Percentiles rank a stretch among this genome's conserved stretches.
phyloP scores from a whole-genome alignment of 2,888 invertebrate species.

The Rutpela maculata region DNA sequence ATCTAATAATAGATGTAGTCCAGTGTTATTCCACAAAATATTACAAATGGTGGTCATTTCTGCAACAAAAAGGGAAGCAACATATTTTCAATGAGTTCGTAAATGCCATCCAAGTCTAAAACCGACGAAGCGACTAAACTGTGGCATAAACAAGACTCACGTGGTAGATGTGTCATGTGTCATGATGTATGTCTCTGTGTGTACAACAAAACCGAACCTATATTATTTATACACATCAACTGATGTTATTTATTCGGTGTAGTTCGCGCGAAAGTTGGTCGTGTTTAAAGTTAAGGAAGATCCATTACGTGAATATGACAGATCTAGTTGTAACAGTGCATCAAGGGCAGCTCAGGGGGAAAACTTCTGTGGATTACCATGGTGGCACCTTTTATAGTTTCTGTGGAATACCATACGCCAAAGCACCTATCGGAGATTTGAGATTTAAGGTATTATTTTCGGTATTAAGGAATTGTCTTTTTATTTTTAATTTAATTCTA shows the following conservation, averaged over 20 bases:
- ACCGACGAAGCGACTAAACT: neutral
- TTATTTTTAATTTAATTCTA: too few relatives aligned
- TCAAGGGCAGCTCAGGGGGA: constrained; percentile 65
- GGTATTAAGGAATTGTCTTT: neutral
- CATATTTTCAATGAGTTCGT: neutral
- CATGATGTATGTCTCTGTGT: neutral
- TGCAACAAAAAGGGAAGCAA: neutral
- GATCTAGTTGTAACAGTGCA: constrained; percentile 56
- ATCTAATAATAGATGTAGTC: neutral
- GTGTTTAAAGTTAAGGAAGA: neutral
- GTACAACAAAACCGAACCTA: neutral
- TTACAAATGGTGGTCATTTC: neutral
- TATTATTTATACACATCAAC: constrained; percentile 12
- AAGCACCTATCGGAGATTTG: constrained; percentile 65
- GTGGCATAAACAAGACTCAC: neutral
- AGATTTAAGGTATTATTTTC: constrained; percentile 65
- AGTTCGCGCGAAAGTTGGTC: neutral
- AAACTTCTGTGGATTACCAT: constrained; percentile 59
- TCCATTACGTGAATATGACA: constrained; percentile 47
- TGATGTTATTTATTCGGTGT: neutral
- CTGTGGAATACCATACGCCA: constrained; percentile 70
- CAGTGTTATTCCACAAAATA: neutral
- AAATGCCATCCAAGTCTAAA: neutral
- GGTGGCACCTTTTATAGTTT: constrained; percentile 65
- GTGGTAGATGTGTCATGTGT: neutral